Conservation (phyloP, 1,140 invertebrate genomes). For the Bombus haemorrhoidalis region DNA sequence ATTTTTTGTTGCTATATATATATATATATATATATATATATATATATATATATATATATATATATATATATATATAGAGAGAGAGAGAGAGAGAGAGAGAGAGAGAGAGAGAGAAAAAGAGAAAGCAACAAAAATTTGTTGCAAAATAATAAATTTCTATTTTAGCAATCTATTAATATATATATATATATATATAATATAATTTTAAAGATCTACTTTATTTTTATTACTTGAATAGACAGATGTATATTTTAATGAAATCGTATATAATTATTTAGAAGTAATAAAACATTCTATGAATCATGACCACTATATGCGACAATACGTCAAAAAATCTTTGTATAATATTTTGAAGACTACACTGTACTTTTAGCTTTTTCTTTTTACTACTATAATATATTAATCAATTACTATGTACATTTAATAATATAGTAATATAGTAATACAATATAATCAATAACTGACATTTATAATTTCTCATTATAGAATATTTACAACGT, state of each 20-base stretch:
- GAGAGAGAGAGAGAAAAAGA: no score
- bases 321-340: neutral
- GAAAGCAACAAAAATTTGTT: neutral
- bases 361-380: neutral
- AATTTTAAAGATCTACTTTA: neutral
- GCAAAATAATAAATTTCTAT: neutral
- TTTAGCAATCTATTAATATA: neutral
- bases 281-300: neutral
- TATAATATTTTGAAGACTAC: neutral
- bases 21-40: neutral
- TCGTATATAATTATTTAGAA: neutral
- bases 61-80: no score
- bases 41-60: no score
- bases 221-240: neutral
- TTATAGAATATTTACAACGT: slow-evolving; percentile 43
- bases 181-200: neutral
- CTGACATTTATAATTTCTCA: neutral
- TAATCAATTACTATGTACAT: slow-evolving; percentile 35
- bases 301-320: neutral
- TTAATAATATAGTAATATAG: slow-evolving; percentile 27
- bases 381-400: slow-evolving; percentile 26
- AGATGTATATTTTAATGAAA: neutral
- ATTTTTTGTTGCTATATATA: no score
- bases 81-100: no score
- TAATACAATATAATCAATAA: slow-evolving; percentile 31